Base-by-base conservation (phyloP, 2,888 invertebrate species). In the Eilema caniola region DNA sequence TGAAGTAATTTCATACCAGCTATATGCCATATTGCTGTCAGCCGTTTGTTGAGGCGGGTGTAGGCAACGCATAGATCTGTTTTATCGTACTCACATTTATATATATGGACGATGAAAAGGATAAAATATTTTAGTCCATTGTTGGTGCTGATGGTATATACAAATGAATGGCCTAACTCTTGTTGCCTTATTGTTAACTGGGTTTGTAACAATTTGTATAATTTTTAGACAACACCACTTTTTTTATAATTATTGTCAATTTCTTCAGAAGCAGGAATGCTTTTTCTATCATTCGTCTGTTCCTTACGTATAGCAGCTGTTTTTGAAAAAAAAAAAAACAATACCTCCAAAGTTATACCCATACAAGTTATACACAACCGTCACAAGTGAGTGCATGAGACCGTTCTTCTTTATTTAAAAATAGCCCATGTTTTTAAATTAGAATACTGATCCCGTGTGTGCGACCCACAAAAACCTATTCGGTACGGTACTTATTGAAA, bases 1-100 rank as follows among this genome's bases (percentile, higher is more conserved):
- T 62, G 23, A 37, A 62, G 62, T 62, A 41, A 62, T 62, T 41
- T 62, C 14, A 23, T 33, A 62, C 62, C 62, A 23, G 62, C 62
- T 37, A 37, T 62, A 24, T 37, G 24, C 23, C 37, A 41, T 62
- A 24, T 41, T 37, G 37, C 24, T 37, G 37, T 16, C 37, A 62
- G 10, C 37, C 62, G 37, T 37, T 62, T 62, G 37, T 62, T 41
- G 24, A 41, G 24, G 24, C 37, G 37, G 37, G 37, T 11, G 62
- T 62, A 23, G 20, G 24, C 37, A 62, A 41, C 37, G 37, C 24
- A 62, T 62, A 62, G 14, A 24, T 62, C 23, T 37, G 11, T 24
- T 37, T 62, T 62, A 53, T 14, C 37, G 37, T 62, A 24, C 24
- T 16, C 33, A 24, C 37, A 16, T n/a, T n/a, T 37, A 33, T 33